These are phyloP conservation scores for Holothuria glaberrima DNA, from an alignment of 35 echinoderm and acorn worm species.

Conservation along the genomic window DNA sequence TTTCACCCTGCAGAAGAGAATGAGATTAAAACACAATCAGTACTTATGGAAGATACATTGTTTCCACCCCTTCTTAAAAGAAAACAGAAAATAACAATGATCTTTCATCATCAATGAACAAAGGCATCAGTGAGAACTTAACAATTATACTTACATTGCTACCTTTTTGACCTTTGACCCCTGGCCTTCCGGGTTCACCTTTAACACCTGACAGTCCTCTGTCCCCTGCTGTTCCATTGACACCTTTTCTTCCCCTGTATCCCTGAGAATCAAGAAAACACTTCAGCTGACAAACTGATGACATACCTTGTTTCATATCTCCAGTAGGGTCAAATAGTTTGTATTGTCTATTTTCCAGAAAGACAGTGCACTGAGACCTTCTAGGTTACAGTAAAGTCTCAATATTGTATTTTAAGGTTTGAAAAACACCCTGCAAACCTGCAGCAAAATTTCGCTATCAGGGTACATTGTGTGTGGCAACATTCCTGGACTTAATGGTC, in stretches of 20 bases:
- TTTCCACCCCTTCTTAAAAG: neutral
- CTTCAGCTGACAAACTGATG: no score
- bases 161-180: conserved; percentile 50
- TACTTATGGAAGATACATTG: neutral
- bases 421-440: no score
- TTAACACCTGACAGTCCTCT: conserved; percentile 17
- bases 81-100: neutral
- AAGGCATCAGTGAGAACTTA: neutral
- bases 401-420: no score
- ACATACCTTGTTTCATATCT: no score
- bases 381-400: no score
- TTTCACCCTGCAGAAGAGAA: conserved; percentile 25
- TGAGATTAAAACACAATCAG: neutral
- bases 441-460: no score
- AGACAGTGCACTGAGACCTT: no score
- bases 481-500: no score
- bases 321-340: no score
- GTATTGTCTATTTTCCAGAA: no score
- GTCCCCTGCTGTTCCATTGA: conserved; percentile 11
- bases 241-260: conserved; percentile 12
- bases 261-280: conserved; percentile 15
- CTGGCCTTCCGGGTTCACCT: conserved; percentile 17
- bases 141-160: conserved; percentile 40
- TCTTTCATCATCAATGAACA: neutral
- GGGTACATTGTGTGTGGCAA: no score